These are phyloP conservation scores for Phaenicophaeus curvirostris DNA, from an alignment of 2,797 vertebrate species.

Conservation along the genomic window DNA sequence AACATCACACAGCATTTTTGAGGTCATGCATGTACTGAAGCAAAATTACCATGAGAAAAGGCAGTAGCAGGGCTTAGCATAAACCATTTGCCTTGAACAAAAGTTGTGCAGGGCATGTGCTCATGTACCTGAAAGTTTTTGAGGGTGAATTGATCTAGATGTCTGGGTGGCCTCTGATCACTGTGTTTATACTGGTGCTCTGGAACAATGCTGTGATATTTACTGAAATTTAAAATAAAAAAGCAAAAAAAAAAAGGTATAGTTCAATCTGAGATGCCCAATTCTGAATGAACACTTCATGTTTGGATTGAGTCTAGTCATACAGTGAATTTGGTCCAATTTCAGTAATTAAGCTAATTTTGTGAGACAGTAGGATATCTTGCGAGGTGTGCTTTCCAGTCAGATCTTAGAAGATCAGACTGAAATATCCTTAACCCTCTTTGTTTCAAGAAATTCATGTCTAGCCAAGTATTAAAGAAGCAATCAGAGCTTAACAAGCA, in stretches of 20 bases:
- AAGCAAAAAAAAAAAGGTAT: neutral
- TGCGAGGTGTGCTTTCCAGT: neutral
- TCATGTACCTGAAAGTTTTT: neutral
- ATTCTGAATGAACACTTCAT: accelerated
- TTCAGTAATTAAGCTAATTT: neutral
- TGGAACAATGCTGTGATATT: neutral
- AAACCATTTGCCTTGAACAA: neutral
- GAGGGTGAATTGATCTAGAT: neutral
- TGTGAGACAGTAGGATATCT: neutral
- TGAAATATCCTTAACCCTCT: neutral
- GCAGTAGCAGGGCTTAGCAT: neutral
- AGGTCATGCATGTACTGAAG: accelerated
- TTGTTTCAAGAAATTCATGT: neutral
- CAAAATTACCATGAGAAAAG: neutral
- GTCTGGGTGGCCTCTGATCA: neutral
- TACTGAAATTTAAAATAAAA: neutral
- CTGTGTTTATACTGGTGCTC: neutral
- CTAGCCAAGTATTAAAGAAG: neutral
- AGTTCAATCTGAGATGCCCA: neutral
- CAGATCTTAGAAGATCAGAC: neutral
- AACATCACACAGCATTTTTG: neutral
- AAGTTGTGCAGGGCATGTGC: neutral
- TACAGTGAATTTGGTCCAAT: neutral
- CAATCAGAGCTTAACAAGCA: neutral
- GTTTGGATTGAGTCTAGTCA: neutral